A percentile compares a stretch with the other conserved stretches of the same genome.
Evolutionary conservation across 2,888 invertebrate species (phyloP).

Genomic region (Pegoplata infirma): DNA sequence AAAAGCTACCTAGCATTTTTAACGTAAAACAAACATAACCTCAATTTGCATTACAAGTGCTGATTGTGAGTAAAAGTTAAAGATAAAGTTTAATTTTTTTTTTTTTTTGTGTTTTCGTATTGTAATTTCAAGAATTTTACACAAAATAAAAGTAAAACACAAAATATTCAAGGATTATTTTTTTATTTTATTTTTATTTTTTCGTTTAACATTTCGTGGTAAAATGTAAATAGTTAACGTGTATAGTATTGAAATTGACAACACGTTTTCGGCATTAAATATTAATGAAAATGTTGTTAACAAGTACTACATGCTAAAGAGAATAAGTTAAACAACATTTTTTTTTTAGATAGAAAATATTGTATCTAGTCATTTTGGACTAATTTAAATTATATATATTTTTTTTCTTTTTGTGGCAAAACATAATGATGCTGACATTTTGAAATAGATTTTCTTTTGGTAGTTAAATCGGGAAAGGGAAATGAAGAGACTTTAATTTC

Average conservation of each 20-base stretch:
- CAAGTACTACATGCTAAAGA: conserved; percentile 38
- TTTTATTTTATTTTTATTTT: too few species aligned
- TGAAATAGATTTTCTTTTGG: background rate
- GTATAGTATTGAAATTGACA: conserved; percentile 27
- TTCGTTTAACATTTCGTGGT: background rate
- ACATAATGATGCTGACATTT: conserved; percentile 16
- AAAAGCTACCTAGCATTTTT: background rate
- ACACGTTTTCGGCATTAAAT: conserved; percentile 54
- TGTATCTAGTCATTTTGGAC: too few species aligned
- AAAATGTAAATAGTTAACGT: conserved; percentile 18
- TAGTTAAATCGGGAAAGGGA: background rate
- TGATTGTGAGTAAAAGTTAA: background rate
- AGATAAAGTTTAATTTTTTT: background rate
- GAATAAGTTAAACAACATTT: too few species aligned
- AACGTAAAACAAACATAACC: conserved; percentile 6
- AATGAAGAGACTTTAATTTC: too few species aligned
- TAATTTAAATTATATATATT: too few species aligned
- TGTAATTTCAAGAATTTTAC: background rate
- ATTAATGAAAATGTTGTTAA: conserved; percentile 51
- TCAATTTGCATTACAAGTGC: background rate
- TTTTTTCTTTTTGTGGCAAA: conserved; percentile 26
- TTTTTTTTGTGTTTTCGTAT: background rate
- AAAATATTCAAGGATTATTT: background rate
- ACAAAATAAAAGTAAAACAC: background rate
- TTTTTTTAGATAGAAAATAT: too few species aligned